Base-by-base conservation (phyloP, 2,113 vertebrate genomes). In the Sorex fumeus region DNA sequence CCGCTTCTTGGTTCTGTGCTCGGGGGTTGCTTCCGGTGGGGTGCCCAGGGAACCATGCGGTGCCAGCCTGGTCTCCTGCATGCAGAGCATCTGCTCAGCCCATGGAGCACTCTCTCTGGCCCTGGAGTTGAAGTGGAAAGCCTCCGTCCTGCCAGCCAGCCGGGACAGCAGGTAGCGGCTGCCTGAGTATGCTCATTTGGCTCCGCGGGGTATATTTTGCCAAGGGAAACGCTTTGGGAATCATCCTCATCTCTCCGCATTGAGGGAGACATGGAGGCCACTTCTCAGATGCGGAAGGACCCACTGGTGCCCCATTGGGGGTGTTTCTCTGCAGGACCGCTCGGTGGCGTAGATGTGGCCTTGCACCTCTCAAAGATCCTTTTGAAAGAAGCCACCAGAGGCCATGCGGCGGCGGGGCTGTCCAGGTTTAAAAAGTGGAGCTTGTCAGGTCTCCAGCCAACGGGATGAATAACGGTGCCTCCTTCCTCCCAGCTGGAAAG, bases 271-370 rank as follows among this genome's bases (percentile, higher is more conserved):
- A 90, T 96, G 89, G 92, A 72, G 53, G 80, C 71, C 30, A 82
- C 71, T 84, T 96, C 93, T 92, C 87, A 85, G 94, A 94, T 96
- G 86, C 87, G 85, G n/a, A 96, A 60, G 81, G 87, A 82, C 6
- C 23, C 15, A 90, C 86, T 89, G 96, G 96, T 90, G 97, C 75
- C 84, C 96, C 97, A 23, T 96, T 95, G 90, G 71, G 64, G 8
- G 13, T 87, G 92, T 94, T 74, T 96, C 28, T 83, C 85, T 93
- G 93, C 93, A 95, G 96, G 93, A 96, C 81, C 25, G 30, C 95
- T 95, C 90, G 72, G 79, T 18, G 64, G 19, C 77, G 18, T 60
- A 16, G 57, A 60, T 13, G 57, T 12, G 32, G n/a, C 19, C 13
- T 21, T 60, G 1, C 19, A 18, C 66, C 67, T 69, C 93, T 93